Conservation (phyloP, 2,888 invertebrate genomes). For the Sarcophaga carnaria region DNA sequence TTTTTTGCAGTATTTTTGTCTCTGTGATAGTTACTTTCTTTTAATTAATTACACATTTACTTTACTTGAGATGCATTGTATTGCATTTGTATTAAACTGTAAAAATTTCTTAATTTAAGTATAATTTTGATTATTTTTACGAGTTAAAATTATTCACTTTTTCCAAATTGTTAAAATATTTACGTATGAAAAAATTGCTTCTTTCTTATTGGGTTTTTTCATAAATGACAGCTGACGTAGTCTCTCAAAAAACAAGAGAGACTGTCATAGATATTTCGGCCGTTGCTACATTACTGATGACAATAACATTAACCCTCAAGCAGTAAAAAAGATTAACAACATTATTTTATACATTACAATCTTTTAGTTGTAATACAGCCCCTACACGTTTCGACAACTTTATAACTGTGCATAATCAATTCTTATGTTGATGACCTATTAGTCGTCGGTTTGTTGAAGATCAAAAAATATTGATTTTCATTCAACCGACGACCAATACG, state of each 20-base stretch:
- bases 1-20: constrained; percentile 36
- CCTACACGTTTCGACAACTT: too few relatives aligned
- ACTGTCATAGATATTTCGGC: not conserved
- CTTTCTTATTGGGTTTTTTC: constrained; percentile 62
- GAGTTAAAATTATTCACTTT: constrained; percentile 37
- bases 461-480: too few relatives aligned
- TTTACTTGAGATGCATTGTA: constrained; percentile 45
- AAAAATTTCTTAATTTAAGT: constrained; percentile 22
- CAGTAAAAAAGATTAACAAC: not conserved
- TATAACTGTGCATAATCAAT: not conserved
- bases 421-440: not conserved
- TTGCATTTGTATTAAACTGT: constrained; percentile 3
- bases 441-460: not conserved
- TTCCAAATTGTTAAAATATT: constrained; percentile 62
- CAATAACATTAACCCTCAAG: not conserved
- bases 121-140: constrained; percentile 22
- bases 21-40: constrained; percentile 27
- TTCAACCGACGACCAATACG: too few relatives aligned
- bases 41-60: constrained; percentile 28
- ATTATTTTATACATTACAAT: not conserved
- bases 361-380: not conserved
- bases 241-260: not conserved
- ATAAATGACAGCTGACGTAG: constrained; percentile 58
- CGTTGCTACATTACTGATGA: constrained; percentile 23
- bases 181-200: constrained; percentile 66